These are phyloP conservation scores for Enteromius viviparus DNA, from an alignment of 2,797 vertebrate genomes.

Conservation along the genomic window DNA sequence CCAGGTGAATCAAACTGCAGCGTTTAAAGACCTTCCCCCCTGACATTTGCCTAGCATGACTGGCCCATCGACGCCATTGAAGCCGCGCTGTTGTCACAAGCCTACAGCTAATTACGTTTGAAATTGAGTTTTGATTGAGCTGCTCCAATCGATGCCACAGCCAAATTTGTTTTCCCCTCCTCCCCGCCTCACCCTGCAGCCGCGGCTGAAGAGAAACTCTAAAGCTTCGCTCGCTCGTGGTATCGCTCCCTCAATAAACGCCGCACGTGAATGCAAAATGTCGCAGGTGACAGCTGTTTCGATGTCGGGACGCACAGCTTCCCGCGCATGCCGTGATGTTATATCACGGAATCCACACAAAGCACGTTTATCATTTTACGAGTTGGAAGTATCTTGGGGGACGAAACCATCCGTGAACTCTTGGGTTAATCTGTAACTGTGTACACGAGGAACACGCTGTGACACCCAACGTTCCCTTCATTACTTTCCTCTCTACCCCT, in stretches of 20 bases:
- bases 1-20: slow-evolving; percentile 54
- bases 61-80: slow-evolving; percentile 59
- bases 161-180: slow-evolving; percentile 96
- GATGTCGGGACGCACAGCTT: not conserved
- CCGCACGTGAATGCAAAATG: not conserved
- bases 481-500: slow-evolving; percentile 6
- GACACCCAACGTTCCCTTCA: slow-evolving; percentile 11
- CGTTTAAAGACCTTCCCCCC: slow-evolving; percentile 58
- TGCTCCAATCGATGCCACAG: slow-evolving; percentile 97
- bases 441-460: slow-evolving; percentile 14
- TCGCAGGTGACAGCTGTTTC: slow-evolving; percentile 8
- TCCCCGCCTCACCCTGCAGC: slow-evolving; percentile 92
- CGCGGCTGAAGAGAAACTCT: slow-evolving; percentile 88
- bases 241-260: slow-evolving; percentile 85
- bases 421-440: slow-evolving; percentile 15
- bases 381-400: not conserved
- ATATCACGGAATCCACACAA: not conserved
- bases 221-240: slow-evolving; percentile 77
- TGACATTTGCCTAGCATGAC: slow-evolving; percentile 61
- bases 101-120: slow-evolving; percentile 99
- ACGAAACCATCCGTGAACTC: slow-evolving; percentile 7
- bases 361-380: not conserved
- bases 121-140: slow-evolving; percentile 99
- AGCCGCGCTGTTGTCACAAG: slow-evolving; percentile 90
- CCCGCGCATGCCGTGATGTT: not conserved